Evolutionary conservation across 1,140 invertebrate species (phyloP), one percentile per base, ranked within the genome.

Genomic region (Psix sp.): DNA sequence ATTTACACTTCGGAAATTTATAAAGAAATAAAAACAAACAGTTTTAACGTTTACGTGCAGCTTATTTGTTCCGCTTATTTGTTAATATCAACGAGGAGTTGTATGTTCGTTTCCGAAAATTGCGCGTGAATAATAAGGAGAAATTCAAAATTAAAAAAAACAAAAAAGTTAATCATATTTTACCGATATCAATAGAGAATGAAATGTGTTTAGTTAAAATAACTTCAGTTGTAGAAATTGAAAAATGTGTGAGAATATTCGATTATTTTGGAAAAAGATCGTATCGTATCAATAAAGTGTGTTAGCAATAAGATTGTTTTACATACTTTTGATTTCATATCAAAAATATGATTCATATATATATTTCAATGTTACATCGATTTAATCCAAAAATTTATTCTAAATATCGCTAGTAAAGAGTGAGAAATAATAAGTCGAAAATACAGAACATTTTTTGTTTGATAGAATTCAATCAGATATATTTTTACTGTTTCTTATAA

Each of bases 1-100:
- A 54, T 38, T n/a, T 73, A 67, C 38, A 72, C 74, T 16, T 76
- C 67, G 29, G 21, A 60, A 39, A 43, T 67, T 15, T 72, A 76
- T 33, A 76, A 76, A 63, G 31, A 14, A 0, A 68, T 40, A 4
- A 68, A 76, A 65, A 73, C 63, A 20, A 76, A 76, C 46, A 76
- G 57, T 49, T 66, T 63, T 36, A 63, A 51, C 3, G 29, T 67
- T 11, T 7, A 67, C 42, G 36, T 76, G 36, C 9, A 26, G 5
- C 6, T 35, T 2, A 1, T 9, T 9, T 17, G 1, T 17, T 39
- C 5, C 16, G 36, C 4, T 39, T 9, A 17, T 39, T 17, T 17
- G 3, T 39, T 17, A 5, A 39, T 17, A 39, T 7, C n/a, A n/a
- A 15, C 2, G 13, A 39, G 5, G 3, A 17, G 9, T 17, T 6